Conservation (phyloP, 2,797 vertebrate species). For the Garrulus glandarius region DNA sequence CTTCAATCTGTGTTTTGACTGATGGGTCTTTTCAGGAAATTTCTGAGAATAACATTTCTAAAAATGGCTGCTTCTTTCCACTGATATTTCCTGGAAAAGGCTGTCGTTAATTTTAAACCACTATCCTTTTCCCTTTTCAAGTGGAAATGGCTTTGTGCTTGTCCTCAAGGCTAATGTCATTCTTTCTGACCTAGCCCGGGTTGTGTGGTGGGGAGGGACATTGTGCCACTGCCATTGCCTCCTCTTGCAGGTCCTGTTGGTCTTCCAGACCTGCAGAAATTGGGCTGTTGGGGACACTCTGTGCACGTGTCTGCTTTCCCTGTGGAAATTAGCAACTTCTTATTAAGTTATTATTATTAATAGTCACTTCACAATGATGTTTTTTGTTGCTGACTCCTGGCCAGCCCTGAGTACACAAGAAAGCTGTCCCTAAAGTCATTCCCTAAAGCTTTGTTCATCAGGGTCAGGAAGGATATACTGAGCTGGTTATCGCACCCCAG, state of each 20-base stretch:
- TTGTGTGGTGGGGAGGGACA: background rate
- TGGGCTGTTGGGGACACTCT: background rate
- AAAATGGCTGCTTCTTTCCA: slow-evolving; percentile 69
- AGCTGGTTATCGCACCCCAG: background rate
- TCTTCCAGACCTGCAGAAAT: background rate
- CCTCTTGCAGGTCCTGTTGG: background rate
- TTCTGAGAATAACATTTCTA: slow-evolving; percentile 68
- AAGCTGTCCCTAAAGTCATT: background rate
- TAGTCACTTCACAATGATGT: background rate
- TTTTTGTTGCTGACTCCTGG: background rate
- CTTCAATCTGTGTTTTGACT: slow-evolving; percentile 64
- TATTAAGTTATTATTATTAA: background rate
- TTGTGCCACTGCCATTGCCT: background rate
- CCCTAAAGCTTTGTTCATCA: background rate
- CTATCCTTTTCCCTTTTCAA: slow-evolving; percentile 65
- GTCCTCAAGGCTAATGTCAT: slow-evolving; percentile 31
- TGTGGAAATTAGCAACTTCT: background rate
- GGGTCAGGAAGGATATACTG: slow-evolving; percentile 4
- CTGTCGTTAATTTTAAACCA: slow-evolving; percentile 61
- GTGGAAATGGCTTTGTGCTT: slow-evolving; percentile 54
- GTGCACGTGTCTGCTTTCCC: background rate
- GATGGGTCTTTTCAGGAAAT: slow-evolving; percentile 72
- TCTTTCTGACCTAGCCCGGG: background rate
- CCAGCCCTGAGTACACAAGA: background rate
- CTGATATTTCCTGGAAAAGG: slow-evolving; percentile 70